Percentiles rank a stretch among this genome's conserved stretches.
Evolutionary conservation across 2,113 vertebrate genomes (phyloP).

Genomic region (Leiothrix lutea): DNA sequence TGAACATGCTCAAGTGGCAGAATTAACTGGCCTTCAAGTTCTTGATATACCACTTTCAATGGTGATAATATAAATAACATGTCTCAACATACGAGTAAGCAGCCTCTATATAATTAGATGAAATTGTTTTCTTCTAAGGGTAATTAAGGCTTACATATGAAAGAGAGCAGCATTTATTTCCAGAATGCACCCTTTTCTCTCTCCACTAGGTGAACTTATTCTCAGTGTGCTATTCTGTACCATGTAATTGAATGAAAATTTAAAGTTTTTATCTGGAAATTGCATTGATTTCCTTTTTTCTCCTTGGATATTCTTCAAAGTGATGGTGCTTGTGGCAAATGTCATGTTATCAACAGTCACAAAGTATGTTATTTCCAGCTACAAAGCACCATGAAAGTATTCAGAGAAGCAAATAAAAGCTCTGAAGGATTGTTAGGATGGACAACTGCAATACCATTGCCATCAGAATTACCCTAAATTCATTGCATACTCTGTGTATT

Average conservation of each 20-base stretch:
- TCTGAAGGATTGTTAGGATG: background rate
- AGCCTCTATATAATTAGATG: background rate
- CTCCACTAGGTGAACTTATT: conserved; percentile 20
- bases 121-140: background rate
- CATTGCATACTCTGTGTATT: background rate
- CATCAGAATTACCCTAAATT: background rate
- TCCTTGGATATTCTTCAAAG: conserved; percentile 54
- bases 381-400: background rate
- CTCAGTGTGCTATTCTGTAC: conserved; percentile 20
- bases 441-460: background rate
- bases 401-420: background rate
- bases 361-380: background rate
- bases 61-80: background rate
- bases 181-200: background rate
- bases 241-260: conserved; percentile 54
- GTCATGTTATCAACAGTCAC: conserved; percentile 20
- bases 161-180: background rate
- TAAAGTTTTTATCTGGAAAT: conserved; percentile 58
- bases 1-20: background rate
- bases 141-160: background rate
- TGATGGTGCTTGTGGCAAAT: conserved; percentile 26
- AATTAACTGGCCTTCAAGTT: background rate
- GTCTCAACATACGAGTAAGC: background rate
- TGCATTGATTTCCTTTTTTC: conserved; percentile 63
- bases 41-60: background rate